These are phyloP conservation scores for Sapayoa aenigma DNA, from an alignment of 2,113 vertebrate species.

Conservation along the genomic window DNA sequence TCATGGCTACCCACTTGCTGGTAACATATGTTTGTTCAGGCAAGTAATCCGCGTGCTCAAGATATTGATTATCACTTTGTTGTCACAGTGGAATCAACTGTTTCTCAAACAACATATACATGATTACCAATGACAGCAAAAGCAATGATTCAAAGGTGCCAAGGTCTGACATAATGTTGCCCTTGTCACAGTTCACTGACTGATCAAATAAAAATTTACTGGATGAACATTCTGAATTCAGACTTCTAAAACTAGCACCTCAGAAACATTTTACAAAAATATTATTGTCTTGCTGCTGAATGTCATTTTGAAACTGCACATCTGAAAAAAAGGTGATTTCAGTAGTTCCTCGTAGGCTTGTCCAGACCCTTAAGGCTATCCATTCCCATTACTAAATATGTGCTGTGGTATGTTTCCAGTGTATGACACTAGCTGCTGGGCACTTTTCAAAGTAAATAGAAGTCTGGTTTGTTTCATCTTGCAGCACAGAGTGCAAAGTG, in stretches of 20 bases:
- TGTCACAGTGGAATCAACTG: neutral
- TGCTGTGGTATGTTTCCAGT: conserved; percentile 28
- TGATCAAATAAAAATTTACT: neutral
- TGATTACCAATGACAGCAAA: neutral
- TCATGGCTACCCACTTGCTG: neutral
- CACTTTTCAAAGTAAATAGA: conserved; percentile 60
- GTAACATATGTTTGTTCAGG: neutral
- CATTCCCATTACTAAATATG: conserved; percentile 26
- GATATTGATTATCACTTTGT: neutral
- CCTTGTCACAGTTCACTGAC: neutral
- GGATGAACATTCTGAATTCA: conserved; percentile 13
- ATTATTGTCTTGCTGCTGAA: conserved; percentile 11
- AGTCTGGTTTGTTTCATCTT: conserved; percentile 54
- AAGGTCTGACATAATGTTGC: neutral
- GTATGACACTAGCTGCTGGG: conserved; percentile 46
- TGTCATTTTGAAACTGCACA: conserved; percentile 25
- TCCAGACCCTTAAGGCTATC: conserved; percentile 53
- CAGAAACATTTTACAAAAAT: conserved; percentile 29
- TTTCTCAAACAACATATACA: neutral
- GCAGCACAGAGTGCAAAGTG: no score
- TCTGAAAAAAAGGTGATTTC: conserved; percentile 48
- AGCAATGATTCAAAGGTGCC: neutral
- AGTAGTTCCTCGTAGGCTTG: conserved; percentile 46
- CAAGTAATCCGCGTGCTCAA: neutral
- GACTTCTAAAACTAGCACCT: conserved; percentile 12